Evolutionary conservation across 2,113 vertebrate species (phyloP).

Genomic region (Archocentrus centrarchus): DNA sequence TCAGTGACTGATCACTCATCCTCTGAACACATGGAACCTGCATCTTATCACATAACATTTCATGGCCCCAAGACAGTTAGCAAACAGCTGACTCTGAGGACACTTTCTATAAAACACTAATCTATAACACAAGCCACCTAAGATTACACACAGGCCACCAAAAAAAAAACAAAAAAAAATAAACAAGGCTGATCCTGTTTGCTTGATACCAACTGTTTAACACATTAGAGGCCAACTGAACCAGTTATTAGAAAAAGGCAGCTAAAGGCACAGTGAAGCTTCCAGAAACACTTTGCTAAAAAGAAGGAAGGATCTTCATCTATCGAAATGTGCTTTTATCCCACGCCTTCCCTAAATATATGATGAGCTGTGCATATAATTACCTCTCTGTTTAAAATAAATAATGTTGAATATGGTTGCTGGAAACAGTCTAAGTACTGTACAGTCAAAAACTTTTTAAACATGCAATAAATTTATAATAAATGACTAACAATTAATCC

Average conservation of each 20-base stretch:
- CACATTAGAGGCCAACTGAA: background rate
- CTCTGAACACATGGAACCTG: background rate
- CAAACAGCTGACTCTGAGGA: background rate
- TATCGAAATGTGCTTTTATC: background rate
- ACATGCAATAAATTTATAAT: background rate
- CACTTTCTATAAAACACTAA: background rate
- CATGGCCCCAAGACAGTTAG: background rate
- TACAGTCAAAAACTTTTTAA: background rate
- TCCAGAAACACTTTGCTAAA: background rate
- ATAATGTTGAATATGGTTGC: no score
- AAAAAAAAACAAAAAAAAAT: background rate
- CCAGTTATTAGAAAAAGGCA: background rate
- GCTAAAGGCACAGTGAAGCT: background rate
- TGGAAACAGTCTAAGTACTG: background rate
- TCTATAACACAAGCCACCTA: background rate
- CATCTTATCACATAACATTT: background rate
- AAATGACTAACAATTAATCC: background rate
- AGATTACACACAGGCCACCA: background rate
- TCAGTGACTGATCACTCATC: background rate
- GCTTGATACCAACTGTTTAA: slow-evolving; percentile 2
- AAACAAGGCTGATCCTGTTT: background rate
- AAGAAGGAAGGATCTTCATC: background rate
- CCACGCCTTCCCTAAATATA: background rate
- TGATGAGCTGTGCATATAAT: background rate
- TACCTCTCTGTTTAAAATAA: no score